A percentile compares a stretch with the other conserved stretches of the same genome.
These are phyloP conservation scores for Microctonus hyperodae DNA, from an alignment of 2,888 invertebrate genomes.

Conservation along the genomic window DNA sequence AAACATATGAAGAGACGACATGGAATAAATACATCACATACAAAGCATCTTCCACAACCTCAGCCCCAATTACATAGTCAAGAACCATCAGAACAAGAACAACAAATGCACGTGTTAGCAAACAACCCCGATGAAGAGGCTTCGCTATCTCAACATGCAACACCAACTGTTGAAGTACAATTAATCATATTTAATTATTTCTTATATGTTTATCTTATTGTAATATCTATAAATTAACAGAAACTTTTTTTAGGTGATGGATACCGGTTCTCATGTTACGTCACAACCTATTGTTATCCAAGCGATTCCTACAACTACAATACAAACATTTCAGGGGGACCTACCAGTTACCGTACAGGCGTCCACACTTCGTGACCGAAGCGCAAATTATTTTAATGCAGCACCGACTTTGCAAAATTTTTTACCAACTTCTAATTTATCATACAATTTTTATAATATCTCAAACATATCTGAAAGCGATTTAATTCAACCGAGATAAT, in stretches of 20 bases:
- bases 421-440: slow-evolving; percentile 52
- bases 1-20: slow-evolving; percentile 83
- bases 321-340: slow-evolving; percentile 53
- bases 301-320: slow-evolving; percentile 47
- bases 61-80: slow-evolving; percentile 28
- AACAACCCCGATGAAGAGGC: slow-evolving; percentile 16
- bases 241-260: slow-evolving; percentile 49
- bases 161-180: slow-evolving; percentile 35
- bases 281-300: slow-evolving; percentile 58
- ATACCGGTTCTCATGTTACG: slow-evolving; percentile 52
- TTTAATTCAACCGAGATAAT: slow-evolving; percentile 54
- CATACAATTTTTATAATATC: slow-evolving; percentile 61
- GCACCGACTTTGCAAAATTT: slow-evolving; percentile 54
- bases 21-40: slow-evolving; percentile 68
- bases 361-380: slow-evolving; percentile 52
- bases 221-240: background rate
- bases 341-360: slow-evolving; percentile 43
- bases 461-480: slow-evolving; percentile 54
- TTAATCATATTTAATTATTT: slow-evolving; percentile 13
- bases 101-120: slow-evolving; percentile 31
- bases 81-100: slow-evolving; percentile 32
- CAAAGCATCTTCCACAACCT: slow-evolving; percentile 52
- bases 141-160: slow-evolving; percentile 34
- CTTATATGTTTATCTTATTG: slow-evolving; percentile 20
- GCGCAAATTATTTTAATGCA: slow-evolving; percentile 53